Base-by-base conservation (phyloP, 37 sponge, comb jelly and placozoan genomes). In the Amphimedon queenslandica region DNA sequence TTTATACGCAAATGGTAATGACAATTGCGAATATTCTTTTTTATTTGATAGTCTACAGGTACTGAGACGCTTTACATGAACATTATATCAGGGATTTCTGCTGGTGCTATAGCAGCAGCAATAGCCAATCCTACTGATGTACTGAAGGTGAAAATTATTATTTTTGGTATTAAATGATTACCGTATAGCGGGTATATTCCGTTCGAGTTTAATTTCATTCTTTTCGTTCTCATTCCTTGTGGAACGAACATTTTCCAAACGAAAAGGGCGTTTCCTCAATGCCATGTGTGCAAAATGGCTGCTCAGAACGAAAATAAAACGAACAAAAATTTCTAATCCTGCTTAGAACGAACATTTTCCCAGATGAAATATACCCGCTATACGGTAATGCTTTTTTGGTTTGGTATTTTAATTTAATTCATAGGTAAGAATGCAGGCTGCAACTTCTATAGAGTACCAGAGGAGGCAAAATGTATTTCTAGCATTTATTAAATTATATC, bases 371-470 rank as follows among this genome's bases (percentile, higher is more conserved):
- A n/a, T n/a, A n/a, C n/a, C n/a, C n/a, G n/a, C n/a, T n/a, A n/a
- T n/a, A n/a, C n/a, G n/a, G n/a, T n/a, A n/a, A n/a, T n/a, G n/a
- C n/a, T n/a, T n/a, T n/a, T n/a, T n/a, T n/a, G n/a, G n/a, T n/a
- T n/a, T n/a, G n/a, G n/a, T n/a, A n/a, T n/a, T n/a, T n/a, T n/a
- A n/a, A n/a, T n/a, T n/a, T n/a, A n/a, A n/a, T n/a, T n/a, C n/a
- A n/a, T n/a, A 92, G 92, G 95, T 94, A 28, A 41, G 95, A 32
- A 94, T 94, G 95, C 95, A 94, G 73, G 90, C 82, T 55, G 92
- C 68, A 18, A 68, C 79, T 6, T 29, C 31, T 25, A 23, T 16
- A 31, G 28, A 55, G 40, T 74, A 77, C 61, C 43, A 33, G n/a
- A 36, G 21, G 29, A 63, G 83, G 28, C 39, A 35, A 35, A 82